These are phyloP conservation scores for Heliconius himera DNA, from an alignment of 1,140 invertebrate genomes.

Conservation along the genomic window DNA sequence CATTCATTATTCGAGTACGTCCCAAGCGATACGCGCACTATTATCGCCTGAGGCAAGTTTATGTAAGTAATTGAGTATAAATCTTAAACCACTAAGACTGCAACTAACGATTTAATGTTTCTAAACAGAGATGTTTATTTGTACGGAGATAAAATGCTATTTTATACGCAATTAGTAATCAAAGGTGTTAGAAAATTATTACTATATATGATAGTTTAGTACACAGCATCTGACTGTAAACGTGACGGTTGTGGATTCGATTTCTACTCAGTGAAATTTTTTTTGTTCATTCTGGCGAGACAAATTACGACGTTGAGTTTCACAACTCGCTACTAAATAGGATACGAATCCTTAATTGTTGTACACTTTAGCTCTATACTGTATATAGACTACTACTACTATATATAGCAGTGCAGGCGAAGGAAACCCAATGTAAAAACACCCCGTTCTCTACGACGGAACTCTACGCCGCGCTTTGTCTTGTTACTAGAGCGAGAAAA, in stretches of 20 bases:
- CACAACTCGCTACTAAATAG: too few relatives aligned
- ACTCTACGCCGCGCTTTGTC: too few relatives aligned
- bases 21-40: constrained; percentile 6
- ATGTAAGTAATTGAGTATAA: constrained; percentile 11
- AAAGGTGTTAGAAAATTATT: neutral
- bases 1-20: constrained; percentile 18
- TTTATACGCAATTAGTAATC: constrained; percentile 3
- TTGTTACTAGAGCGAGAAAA: neutral
- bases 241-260: too few relatives aligned
- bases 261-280: too few relatives aligned
- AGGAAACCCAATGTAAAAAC: neutral
- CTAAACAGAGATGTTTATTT: constrained; percentile 12
- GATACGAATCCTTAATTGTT: too few relatives aligned
- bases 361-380: too few relatives aligned
- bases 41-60: neutral
- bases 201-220: neutral
- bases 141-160: neutral
- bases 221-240: too few relatives aligned
- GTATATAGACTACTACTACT: too few relatives aligned
- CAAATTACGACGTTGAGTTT: too few relatives aligned
- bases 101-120: constrained; percentile 11
- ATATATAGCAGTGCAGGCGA: too few relatives aligned
- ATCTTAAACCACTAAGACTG: constrained; percentile 9
- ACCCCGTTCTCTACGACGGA: too few relatives aligned
- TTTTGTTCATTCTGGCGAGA: too few relatives aligned